Conservation (phyloP, 92 coral and sea anemone species). For the Paragorgia papillata region DNA sequence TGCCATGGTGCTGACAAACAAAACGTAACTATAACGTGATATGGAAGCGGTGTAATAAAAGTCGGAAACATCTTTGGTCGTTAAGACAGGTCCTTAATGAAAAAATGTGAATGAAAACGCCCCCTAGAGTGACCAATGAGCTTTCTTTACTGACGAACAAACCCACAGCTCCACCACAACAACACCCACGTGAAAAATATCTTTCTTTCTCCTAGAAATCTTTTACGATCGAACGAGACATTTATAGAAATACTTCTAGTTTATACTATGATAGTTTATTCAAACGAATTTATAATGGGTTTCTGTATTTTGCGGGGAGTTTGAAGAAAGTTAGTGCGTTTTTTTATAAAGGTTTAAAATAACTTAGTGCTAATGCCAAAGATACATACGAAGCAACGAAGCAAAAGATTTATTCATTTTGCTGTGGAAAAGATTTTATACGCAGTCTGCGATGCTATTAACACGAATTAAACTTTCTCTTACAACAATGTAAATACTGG, state of each 20-base stretch:
- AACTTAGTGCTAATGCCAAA: not conserved
- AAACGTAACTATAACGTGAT: not conserved
- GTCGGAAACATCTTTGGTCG: not conserved
- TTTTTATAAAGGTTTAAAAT: too few species aligned
- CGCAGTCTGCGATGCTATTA: not conserved
- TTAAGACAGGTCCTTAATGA: not conserved
- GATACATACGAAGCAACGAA: constrained; percentile 10
- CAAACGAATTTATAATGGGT: too few species aligned
- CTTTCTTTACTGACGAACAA: constrained; percentile 1
- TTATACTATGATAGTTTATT: too few species aligned
- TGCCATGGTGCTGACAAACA: too few species aligned
- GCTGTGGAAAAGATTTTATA: not conserved
- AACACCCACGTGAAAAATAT: constrained; percentile 29
- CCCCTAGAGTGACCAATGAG: constrained; percentile 37
- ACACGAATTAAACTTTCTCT: too few species aligned
- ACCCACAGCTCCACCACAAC: constrained; percentile 12
- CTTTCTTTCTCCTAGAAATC: too few species aligned
- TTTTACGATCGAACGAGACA: too few species aligned
- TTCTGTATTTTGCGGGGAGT: too few species aligned
- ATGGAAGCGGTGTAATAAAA: not conserved
- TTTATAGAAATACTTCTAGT: too few species aligned
- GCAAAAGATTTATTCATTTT: constrained; percentile 12
- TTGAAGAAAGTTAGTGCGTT: too few species aligned
- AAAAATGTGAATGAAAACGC: not conserved
- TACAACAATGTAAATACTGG: too few species aligned